A percentile compares a stretch with the other conserved stretches of the same genome.
phyloP scores from a whole-genome alignment of 2,113 vertebrate species.

The Crotalus viridis region DNA sequence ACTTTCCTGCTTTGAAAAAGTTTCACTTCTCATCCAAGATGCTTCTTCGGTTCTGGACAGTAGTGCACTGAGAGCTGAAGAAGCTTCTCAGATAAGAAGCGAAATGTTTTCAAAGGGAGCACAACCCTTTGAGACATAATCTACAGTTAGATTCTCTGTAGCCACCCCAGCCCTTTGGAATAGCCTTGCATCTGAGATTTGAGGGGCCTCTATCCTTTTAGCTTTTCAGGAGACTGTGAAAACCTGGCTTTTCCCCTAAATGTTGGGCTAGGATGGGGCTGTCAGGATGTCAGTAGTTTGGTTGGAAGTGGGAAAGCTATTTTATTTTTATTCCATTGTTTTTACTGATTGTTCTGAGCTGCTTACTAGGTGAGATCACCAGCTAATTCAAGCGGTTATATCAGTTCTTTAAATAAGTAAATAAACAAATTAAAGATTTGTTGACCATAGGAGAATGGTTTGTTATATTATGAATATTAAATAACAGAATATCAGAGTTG shows the following conservation, averaged over 20 bases:
- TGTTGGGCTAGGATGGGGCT: not conserved
- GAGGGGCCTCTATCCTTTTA: not conserved
- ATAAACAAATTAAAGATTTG: not conserved
- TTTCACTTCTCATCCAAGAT: not conserved
- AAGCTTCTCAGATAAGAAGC: not conserved
- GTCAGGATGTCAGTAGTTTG: not conserved
- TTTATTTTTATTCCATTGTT: not conserved
- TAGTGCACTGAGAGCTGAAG: not conserved
- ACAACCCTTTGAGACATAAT: not conserved
- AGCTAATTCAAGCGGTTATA: not conserved
- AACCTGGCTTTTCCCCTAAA: not conserved
- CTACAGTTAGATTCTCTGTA: not conserved
- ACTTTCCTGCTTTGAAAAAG: not conserved
- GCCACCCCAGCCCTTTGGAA: not conserved
- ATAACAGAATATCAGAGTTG: not conserved
- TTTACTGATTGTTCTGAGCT: not conserved
- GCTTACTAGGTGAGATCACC: not conserved
- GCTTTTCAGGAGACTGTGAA: not conserved
- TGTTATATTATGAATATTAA: not conserved
- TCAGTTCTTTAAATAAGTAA: not conserved
- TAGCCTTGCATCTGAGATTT: not conserved
- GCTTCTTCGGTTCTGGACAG: not conserved
- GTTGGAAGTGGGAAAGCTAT: not conserved
- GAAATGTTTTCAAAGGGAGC: not conserved
- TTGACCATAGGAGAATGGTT: not conserved